phyloP scores from a whole-genome alignment of 2,888 invertebrate genomes.

The Hirtodrosophila cameraria region DNA sequence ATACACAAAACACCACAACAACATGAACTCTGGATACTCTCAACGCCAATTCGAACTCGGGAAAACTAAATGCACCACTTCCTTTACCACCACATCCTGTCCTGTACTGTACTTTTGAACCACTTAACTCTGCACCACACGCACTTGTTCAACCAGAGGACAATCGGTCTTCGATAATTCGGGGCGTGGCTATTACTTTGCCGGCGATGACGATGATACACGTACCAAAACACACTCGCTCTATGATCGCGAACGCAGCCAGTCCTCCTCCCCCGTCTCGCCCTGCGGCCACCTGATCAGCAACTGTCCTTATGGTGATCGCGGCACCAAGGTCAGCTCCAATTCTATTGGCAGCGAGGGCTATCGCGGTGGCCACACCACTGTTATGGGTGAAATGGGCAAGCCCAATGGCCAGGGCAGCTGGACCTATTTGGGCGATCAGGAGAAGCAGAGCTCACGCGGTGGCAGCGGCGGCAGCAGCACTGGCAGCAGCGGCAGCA shows the following conservation, averaged over 20 bases:
- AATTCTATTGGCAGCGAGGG: constrained; percentile 71
- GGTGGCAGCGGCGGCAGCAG: constrained; percentile 48
- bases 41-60: constrained; percentile 39
- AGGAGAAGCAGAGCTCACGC: constrained; percentile 61
- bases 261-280: constrained; percentile 32
- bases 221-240: constrained; percentile 43
- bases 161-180: constrained; percentile 87
- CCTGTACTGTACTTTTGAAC: constrained; percentile 23
- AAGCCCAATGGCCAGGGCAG: constrained; percentile 48
- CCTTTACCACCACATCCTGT: constrained; percentile 31
- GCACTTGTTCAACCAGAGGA: constrained; percentile 84
- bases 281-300: constrained; percentile 66
- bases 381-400: constrained; percentile 51
- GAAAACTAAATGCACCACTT: constrained; percentile 51
- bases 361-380: constrained; percentile 62
- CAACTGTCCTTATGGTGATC: constrained; percentile 68
- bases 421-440: constrained; percentile 79
- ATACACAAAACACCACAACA: constrained; percentile 63
- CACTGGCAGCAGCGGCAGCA: constrained; percentile 43
- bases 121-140: constrained; percentile 41
- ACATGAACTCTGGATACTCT: constrained; percentile 67
- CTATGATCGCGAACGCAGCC: constrained; percentile 52
- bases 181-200: constrained; percentile 88
- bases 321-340: constrained; percentile 71
- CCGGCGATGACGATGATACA: constrained; percentile 84